Base-by-base conservation (phyloP, 2,888 invertebrate species). In the Peribatodes rhomboidaria region DNA sequence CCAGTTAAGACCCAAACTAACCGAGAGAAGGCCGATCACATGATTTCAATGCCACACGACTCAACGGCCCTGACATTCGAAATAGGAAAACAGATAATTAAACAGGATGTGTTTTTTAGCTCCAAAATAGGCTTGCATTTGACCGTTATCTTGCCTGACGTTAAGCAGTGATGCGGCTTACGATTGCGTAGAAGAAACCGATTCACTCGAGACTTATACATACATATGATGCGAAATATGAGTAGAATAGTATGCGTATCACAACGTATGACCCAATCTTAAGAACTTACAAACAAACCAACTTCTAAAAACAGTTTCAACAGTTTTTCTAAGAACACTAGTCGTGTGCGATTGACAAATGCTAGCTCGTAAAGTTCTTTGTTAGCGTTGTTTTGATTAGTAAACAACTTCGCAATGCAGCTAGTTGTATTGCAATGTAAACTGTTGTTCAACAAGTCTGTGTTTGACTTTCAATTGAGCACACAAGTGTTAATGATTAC, bases 371-470 rank as follows among this genome's bases (percentile, higher is more conserved):
- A 18, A 27, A n/a, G 49, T 37, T 27, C 39, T 62, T 62, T 68
- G 63, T 68, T 57, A 61, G 55, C 18, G 37, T 56, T 11, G 66
- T 66, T 61, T 64, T 63, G 42, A 47, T 65, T 56, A 52, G 69
- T 68, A 68, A 70, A 69, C 68, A 69, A 46, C 57, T 67, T 61
- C 58, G 62, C 67, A 69, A 72, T 58, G 58, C 61, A 57, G 14
- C 9, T 35, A 41, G 50, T 52, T 44, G 31, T 59, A 68, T 68
- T 61, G 70, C 68, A 53, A 61, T 63, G 70, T 65, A 68, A 70
- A 68, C 65, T 62, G 56, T 55, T 69, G 55, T 60, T 69, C 53
- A 65, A 65, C 60, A 57, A 57, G 62, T 46, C 35, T 46, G 8
- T 49, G 62, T 58, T 58, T 58, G 58, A 35, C 47, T 58, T 39